Base-by-base conservation (phyloP, 2,113 vertebrate species). In the Calyptomena viridis region DNA sequence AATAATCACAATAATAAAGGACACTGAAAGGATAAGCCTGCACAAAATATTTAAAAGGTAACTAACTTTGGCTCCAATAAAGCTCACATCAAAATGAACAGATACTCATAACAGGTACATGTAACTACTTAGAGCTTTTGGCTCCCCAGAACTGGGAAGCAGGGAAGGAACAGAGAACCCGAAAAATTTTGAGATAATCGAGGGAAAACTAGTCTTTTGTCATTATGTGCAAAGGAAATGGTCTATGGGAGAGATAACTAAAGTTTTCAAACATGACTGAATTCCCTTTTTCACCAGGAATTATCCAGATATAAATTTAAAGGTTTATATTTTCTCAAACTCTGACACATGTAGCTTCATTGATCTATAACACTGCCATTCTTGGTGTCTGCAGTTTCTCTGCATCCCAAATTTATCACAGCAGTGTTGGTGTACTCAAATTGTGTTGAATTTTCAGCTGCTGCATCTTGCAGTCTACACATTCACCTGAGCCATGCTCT, bases 291-390 rank as follows among this genome's bases (percentile, higher is more conserved):
- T 80, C 35, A 88, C 35, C 12, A 30, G 8, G 30, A 73, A 42
- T 24, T 76, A 28, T 5, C 17, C 25, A 64, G 30, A 33, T 55
- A 49, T 24, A 79, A 66, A 67, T 66, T 24, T 39, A 74, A 55
- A 40, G 17, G 6, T 69, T 89, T 66, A 6, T 27, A 66, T 60
- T 69, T 93, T 47, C 53, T 56, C 30, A 75, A 79, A 5, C 13
- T 53, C 44, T 68, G 42, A 27, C 56, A 60, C 0, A 0, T 35
- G 33, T 40, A 66, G 11, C 7, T 89, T 53, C 0, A 0, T 3
- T 93, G 52, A 71, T 74, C 81, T 91, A 74, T 37, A 50, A 37
- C 12, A 8, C 22, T 81, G 44, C 9, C 59, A 71, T 15, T 30
- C 12, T n/a, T 77, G 23, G 8, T 68, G 23, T 69, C 56, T 87